Evolutionary conservation across 35 echinoderm and acorn worm species (phyloP).

Genomic region (Apostichopus parvimensis): DNA sequence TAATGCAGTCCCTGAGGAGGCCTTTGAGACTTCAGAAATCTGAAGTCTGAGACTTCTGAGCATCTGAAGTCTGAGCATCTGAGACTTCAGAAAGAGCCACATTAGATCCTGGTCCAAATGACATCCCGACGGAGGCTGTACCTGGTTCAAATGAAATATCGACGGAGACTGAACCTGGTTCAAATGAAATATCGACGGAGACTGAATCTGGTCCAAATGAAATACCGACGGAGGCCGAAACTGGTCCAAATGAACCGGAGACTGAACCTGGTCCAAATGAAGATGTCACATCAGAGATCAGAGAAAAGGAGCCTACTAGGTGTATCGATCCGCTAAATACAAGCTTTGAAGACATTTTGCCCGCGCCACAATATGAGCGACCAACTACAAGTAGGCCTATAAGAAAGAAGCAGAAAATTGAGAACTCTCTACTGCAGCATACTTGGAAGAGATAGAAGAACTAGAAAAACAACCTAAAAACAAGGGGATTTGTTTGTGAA

Average conservation of each 20-base stretch:
- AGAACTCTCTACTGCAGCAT: neutral
- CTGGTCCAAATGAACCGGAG: no score
- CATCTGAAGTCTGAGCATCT: no score
- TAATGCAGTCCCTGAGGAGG: constrained; percentile 54
- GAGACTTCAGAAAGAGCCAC: constrained; percentile 11
- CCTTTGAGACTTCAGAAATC: constrained; percentile 4
- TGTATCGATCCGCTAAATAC: neutral
- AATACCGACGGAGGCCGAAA: no score
- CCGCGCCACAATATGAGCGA: neutral
- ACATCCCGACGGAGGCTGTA: neutral
- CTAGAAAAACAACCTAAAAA: neutral
- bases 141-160: no score
- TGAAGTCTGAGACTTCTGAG: neutral
- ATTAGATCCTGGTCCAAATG: neutral
- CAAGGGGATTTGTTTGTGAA: neutral
- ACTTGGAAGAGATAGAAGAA: neutral
- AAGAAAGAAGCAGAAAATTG: neutral
- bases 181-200: no score
- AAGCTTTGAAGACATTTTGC: neutral
- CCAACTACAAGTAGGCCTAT: neutral
- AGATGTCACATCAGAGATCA: neutral
- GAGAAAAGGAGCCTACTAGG: neutral
- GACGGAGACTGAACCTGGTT: no score
- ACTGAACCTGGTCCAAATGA: neutral
- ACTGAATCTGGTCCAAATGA: no score